Percentiles rank a stretch among this genome's conserved stretches.
Conservation (phyloP, 2,888 invertebrate genomes). For the Dioctria rufipes region DNA sequence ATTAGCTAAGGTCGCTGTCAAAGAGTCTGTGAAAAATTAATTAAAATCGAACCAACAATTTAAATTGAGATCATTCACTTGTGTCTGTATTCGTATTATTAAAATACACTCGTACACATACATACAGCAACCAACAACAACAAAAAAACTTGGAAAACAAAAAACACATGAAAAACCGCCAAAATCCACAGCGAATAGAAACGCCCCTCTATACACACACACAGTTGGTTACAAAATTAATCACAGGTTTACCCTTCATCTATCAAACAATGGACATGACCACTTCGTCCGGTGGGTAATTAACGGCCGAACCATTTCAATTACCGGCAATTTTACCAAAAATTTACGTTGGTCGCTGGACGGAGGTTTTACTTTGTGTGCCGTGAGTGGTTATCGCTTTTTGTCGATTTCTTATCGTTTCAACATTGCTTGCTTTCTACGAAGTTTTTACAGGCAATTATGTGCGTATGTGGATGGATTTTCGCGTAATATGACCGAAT, state of each 20-base stretch:
- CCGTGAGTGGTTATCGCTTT: not conserved
- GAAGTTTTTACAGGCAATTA: not conserved
- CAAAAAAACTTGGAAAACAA: not conserved
- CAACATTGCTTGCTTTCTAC: not conserved
- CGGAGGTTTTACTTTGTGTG: constrained; percentile 2
- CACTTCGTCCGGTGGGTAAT: constrained; percentile 29
- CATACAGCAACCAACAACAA: not conserved
- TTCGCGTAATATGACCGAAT: not conserved
- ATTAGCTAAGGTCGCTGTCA: constrained; percentile 28
- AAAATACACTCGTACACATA: no score
- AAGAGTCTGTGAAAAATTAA: constrained; percentile 39
- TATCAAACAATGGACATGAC: constrained; percentile 34
- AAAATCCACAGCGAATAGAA: constrained; percentile 2
- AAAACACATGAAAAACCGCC: constrained; percentile 26
- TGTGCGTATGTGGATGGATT: constrained; percentile 9
- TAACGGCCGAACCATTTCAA: constrained; percentile 41
- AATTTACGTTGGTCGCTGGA: constrained; percentile 10
- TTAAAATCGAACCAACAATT: constrained; percentile 35
- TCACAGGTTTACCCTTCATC: not conserved
- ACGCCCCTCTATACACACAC: not conserved
- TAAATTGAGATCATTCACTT: constrained; percentile 27
- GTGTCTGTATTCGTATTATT: not conserved
- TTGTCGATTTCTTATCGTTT: not conserved
- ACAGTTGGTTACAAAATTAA: constrained; percentile 40
- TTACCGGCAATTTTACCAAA: constrained; percentile 41